Conservation (phyloP, 2,888 invertebrate species). For the Epirrhoe tristata region DNA sequence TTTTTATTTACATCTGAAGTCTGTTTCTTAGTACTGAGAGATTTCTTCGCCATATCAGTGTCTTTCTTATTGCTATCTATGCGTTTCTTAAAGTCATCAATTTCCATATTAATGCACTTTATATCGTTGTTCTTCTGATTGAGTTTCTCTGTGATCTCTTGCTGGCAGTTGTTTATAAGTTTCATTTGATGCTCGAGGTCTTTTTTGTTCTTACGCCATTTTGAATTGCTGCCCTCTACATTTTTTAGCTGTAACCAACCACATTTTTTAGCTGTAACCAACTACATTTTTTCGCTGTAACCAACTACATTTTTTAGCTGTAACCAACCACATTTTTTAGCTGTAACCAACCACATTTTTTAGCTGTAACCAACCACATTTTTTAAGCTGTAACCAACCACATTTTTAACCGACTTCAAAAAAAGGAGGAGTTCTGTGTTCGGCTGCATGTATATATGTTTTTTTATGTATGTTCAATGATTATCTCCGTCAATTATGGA, state of each 20-base stretch:
- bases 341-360: too few species aligned
- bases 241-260: conserved; percentile 58
- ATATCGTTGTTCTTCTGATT: conserved; percentile 67
- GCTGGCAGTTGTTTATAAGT: conserved; percentile 57
- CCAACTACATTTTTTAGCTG: too few species aligned
- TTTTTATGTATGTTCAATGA: too few species aligned
- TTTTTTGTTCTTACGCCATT: conserved; percentile 72
- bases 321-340: too few species aligned
- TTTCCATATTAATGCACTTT: conserved; percentile 63
- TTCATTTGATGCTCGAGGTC: conserved; percentile 65
- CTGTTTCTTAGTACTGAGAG: conserved; percentile 54
- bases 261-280: not conserved
- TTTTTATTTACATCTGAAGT: conserved; percentile 59
- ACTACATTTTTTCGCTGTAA: too few species aligned
- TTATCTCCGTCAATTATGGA: too few species aligned
- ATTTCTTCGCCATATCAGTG: conserved; percentile 49
- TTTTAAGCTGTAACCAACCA: too few species aligned
- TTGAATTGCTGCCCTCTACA: conserved; percentile 60
- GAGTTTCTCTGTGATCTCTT: conserved; percentile 63
- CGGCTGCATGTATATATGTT: too few species aligned
- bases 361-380: too few species aligned
- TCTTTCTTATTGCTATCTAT: conserved; percentile 62
- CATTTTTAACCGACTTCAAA: too few species aligned
- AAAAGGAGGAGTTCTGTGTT: too few species aligned
- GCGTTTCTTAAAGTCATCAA: conserved; percentile 58